These are phyloP conservation scores for Balaenoptera acutorostrata DNA, from an alignment of 2,113 vertebrate species.

Conservation along the genomic window DNA sequence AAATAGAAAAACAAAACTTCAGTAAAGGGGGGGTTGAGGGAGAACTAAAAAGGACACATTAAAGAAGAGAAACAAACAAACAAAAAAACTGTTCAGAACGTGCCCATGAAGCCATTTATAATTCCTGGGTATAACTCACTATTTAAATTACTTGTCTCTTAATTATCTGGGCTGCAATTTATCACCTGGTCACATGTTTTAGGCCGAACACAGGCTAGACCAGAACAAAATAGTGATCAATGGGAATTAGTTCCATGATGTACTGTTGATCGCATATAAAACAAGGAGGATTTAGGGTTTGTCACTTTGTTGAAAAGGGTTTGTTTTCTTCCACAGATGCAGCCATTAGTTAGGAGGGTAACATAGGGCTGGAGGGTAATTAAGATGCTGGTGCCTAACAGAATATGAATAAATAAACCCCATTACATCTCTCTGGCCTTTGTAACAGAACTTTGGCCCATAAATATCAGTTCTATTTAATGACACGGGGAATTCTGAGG, in stretches of 20 bases:
- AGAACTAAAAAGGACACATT: neutral
- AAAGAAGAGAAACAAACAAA: neutral
- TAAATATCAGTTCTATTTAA: neutral
- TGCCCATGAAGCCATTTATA: neutral
- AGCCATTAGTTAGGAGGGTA: neutral
- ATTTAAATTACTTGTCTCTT: conserved; percentile 38
- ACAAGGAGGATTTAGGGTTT: neutral
- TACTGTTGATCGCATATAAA: conserved; percentile 33
- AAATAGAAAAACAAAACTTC: conserved; percentile 30
- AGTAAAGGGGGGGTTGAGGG: neutral
- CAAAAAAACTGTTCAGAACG: neutral
- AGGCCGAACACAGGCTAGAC: neutral
- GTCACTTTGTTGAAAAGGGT: neutral
- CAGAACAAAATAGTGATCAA: neutral
- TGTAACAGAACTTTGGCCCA: neutral
- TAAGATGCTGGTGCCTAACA: neutral
- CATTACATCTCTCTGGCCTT: neutral
- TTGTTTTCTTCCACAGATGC: conserved; percentile 43
- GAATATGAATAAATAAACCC: neutral
- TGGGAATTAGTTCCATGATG: neutral
- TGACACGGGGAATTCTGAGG: neutral
- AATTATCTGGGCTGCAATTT: neutral
- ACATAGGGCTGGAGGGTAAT: neutral
- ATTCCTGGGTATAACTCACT: neutral
- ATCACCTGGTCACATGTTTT: neutral